These are phyloP conservation scores for Diachasma alloeum DNA, from an alignment of 1,140 invertebrate genomes.

Conservation along the genomic window DNA sequence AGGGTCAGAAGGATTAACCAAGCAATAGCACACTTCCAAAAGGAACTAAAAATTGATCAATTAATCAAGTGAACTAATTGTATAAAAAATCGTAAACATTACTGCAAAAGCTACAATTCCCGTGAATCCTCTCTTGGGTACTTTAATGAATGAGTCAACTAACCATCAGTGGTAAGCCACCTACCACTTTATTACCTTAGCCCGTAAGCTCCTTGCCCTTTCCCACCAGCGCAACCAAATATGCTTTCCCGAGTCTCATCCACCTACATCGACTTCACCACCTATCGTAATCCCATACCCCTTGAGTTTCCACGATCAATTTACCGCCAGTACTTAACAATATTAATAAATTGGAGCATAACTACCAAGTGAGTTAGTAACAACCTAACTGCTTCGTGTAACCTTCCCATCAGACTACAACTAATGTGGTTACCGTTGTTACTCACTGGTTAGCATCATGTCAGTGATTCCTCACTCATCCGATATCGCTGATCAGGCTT, in stretches of 20 bases:
- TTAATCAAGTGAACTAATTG: too few species aligned
- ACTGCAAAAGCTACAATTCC: too few species aligned
- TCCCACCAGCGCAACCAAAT: not conserved
- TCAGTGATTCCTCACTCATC: not conserved
- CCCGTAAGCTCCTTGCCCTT: not conserved
- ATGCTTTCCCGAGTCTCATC: not conserved
- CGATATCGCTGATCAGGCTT: too few species aligned
- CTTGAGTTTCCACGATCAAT: not conserved
- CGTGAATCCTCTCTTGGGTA: not conserved
- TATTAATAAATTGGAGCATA: not conserved
- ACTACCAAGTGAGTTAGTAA: not conserved
- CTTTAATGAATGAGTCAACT: not conserved
- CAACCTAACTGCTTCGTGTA: constrained; percentile 1
- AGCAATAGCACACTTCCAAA: too few species aligned
- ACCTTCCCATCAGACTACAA: not conserved
- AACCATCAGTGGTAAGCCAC: not conserved
- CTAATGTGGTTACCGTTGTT: not conserved
- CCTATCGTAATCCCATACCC: not conserved
- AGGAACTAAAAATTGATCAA: too few species aligned
- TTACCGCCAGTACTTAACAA: not conserved
- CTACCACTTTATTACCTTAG: not conserved
- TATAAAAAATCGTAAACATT: too few species aligned
- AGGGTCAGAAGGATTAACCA: too few species aligned
- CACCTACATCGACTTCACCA: not conserved
- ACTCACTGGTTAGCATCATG: not conserved